phyloP scores from a whole-genome alignment of 2,797 vertebrate species.

The Smutsia gigantea region DNA sequence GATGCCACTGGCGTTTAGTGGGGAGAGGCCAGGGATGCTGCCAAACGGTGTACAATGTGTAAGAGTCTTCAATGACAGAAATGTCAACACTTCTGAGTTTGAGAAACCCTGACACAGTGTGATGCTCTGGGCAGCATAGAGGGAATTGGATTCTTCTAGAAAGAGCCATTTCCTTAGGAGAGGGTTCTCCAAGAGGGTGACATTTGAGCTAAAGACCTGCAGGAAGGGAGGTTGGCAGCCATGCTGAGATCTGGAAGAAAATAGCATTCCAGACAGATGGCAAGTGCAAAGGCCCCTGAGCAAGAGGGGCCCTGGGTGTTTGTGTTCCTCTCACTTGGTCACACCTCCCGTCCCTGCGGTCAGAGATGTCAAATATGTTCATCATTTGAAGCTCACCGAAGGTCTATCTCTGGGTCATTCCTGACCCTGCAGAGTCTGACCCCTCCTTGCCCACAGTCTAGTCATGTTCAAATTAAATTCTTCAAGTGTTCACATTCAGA shows the following conservation, averaged over 20 bases:
- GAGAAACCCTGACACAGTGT: neutral
- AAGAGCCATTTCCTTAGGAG: neutral
- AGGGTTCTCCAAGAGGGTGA: neutral
- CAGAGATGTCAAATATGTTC: neutral
- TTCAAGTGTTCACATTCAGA: neutral
- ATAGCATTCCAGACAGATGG: neutral
- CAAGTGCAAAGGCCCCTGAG: fast-evolving
- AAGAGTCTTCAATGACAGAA: neutral
- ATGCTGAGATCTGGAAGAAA: neutral
- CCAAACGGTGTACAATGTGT: too few species aligned
- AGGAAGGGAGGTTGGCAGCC: neutral
- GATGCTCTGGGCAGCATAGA: neutral
- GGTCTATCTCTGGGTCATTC: neutral
- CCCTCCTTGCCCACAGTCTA: fast-evolving
- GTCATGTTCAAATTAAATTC: neutral
- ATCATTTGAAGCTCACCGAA: too few species aligned
- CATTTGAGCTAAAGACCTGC: neutral
- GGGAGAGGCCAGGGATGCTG: neutral
- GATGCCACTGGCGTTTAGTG: too few species aligned
- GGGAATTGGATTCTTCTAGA: neutral
- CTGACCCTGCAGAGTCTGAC: neutral
- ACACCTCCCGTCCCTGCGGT: neutral
- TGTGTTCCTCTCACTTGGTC: neutral
- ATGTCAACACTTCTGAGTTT: neutral
- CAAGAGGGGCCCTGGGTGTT: neutral